These are phyloP conservation scores for Gerosis bhagava DNA, from an alignment of 2,888 invertebrate genomes.

Conservation along the genomic window DNA sequence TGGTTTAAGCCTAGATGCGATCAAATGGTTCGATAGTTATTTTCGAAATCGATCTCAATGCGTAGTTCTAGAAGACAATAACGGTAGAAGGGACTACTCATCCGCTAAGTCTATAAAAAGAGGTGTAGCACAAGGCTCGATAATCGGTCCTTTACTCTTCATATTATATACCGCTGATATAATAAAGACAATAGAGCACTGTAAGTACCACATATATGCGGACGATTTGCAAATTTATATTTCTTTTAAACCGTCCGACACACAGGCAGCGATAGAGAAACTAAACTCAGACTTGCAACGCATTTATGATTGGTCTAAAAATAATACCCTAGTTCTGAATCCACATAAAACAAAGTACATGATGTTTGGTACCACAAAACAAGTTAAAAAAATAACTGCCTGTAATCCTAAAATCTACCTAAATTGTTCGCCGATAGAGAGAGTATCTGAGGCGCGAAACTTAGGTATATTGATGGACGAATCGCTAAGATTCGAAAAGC, in stretches of 20 bases:
- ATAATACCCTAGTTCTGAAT: not conserved
- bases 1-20: conserved; percentile 15
- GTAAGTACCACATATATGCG: conserved; percentile 4
- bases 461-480: conserved; percentile 6
- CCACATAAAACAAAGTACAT: conserved; percentile 2
- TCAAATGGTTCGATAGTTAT: conserved; percentile 7
- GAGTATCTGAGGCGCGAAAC: not conserved
- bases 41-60: not conserved
- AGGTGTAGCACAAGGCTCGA: not conserved
- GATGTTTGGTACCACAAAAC: too few relatives aligned
- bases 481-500: not conserved
- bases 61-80: not conserved
- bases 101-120: not conserved
- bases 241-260: not conserved
- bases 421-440: not conserved
- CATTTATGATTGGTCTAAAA: not conserved
- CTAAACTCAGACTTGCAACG: not conserved
- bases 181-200: not conserved
- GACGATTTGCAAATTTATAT: conserved; percentile 6
- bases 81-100: not conserved
- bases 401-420: too few relatives aligned
- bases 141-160: not conserved
- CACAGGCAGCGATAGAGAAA: not conserved
- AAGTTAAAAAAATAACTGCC: too few relatives aligned
- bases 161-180: too few relatives aligned